Evolutionary conservation across 2,888 invertebrate species (phyloP).

Genomic region (Sphecodes monilicornis): DNA sequence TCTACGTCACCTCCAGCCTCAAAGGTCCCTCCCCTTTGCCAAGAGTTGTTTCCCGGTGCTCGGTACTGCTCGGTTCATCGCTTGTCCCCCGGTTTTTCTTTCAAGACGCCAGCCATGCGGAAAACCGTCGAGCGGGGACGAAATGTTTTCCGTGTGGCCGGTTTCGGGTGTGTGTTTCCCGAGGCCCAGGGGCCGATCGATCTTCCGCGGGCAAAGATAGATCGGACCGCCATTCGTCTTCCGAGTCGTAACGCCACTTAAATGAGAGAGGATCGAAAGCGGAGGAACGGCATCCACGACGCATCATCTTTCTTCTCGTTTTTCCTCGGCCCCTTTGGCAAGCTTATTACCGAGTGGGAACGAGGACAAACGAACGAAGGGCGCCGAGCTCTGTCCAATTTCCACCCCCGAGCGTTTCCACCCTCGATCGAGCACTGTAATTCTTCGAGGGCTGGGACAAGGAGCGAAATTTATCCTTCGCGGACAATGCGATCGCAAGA

Average conservation of each 20-base stretch:
- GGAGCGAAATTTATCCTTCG: slow-evolving; percentile 5
- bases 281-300: slow-evolving; percentile 6
- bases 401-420: slow-evolving; percentile 13
- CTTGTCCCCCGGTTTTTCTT: neutral
- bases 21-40: neutral
- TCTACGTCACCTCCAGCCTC: neutral
- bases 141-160: neutral
- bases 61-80: neutral
- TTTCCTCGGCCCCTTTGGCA: slow-evolving; percentile 13
- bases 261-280: slow-evolving; percentile 61
- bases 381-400: slow-evolving; percentile 47
- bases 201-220: slow-evolving; percentile 42
- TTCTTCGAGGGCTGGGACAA: slow-evolving; percentile 12
- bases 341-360: slow-evolving; percentile 41
- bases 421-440: slow-evolving; percentile 16
- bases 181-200: slow-evolving; percentile 43
- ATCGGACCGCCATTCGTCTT: slow-evolving; percentile 60
- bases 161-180: slow-evolving; percentile 25
- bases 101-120: neutral
- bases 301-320: slow-evolving; percentile 40
- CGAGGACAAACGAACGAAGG: slow-evolving; percentile 23
- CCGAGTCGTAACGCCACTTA: slow-evolving; percentile 56
- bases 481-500: slow-evolving; percentile 5
- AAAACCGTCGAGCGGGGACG: neutral
- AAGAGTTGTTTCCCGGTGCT: neutral